Conservation (phyloP, 2,797 vertebrate species). For the Phyllotis vaccarum region DNA sequence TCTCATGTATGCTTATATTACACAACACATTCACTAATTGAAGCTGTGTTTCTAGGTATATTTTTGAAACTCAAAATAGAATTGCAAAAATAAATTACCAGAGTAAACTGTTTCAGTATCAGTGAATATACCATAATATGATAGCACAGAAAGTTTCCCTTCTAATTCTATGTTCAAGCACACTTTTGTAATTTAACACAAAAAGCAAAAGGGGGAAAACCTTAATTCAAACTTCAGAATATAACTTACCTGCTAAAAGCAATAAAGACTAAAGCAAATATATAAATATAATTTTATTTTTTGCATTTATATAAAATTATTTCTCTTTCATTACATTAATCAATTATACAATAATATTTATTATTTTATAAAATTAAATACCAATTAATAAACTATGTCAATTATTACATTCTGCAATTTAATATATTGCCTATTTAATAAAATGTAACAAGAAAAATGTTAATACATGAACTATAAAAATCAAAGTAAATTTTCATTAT, state of each 20-base stretch:
- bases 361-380: neutral
- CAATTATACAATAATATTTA: neutral
- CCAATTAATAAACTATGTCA: neutral
- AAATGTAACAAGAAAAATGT: neutral
- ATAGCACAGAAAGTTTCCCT: neutral
- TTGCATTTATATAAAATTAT: neutral
- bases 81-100: constrained; percentile 1
- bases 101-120: neutral
- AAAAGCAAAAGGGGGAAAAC: neutral
- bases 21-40: neutral
- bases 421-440: neutral
- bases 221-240: neutral
- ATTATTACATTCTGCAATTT: neutral
- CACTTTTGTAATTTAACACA: neutral
- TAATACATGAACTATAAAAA: neutral
- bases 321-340: neutral
- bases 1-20: neutral
- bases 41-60: neutral
- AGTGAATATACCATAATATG: neutral
- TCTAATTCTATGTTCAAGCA: neutral
- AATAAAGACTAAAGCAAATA: neutral
- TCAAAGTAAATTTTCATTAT: neutral
- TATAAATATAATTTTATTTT: neutral
- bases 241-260: neutral
- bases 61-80: neutral